phyloP scores from a whole-genome alignment of 2,888 invertebrate genomes.

The Xanthostigma xanthostigma region DNA sequence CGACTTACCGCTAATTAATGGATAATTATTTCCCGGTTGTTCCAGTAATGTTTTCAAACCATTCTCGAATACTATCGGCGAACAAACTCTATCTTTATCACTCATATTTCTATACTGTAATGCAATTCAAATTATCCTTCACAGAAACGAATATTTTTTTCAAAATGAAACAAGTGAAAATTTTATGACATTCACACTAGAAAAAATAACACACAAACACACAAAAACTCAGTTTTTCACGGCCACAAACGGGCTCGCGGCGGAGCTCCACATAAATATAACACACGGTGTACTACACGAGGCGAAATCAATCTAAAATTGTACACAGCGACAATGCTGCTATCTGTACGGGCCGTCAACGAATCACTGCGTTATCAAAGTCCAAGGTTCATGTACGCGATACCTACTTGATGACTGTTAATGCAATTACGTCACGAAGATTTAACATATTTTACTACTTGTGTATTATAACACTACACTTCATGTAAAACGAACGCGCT shows the following conservation, averaged over 20 bases:
- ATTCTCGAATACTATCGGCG: slow-evolving; percentile 77
- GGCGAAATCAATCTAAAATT: slow-evolving; percentile 5
- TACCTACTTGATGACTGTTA: not conserved
- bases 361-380: slow-evolving; percentile 2
- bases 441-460: too few species aligned
- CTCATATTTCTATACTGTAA: slow-evolving; percentile 38
- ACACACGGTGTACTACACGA: slow-evolving; percentile 1
- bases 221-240: slow-evolving; percentile 1
- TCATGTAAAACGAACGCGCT: too few species aligned
- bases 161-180: not conserved
- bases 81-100: slow-evolving; percentile 72
- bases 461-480: too few species aligned
- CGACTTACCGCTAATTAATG: slow-evolving; percentile 56
- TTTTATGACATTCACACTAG: not conserved
- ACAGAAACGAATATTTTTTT: not conserved
- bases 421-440: too few species aligned
- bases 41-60: slow-evolving; percentile 75
- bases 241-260: slow-evolving; percentile 3
- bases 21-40: slow-evolving; percentile 68
- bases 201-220: not conserved
- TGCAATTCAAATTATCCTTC: not conserved
- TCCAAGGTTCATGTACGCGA: slow-evolving; percentile 4
- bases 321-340: slow-evolving; percentile 2
- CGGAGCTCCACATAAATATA: slow-evolving; percentile 1
- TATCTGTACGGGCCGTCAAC: not conserved